These are phyloP conservation scores for Micromys minutus DNA, from an alignment of 2,113 vertebrate genomes.

Conservation along the genomic window DNA sequence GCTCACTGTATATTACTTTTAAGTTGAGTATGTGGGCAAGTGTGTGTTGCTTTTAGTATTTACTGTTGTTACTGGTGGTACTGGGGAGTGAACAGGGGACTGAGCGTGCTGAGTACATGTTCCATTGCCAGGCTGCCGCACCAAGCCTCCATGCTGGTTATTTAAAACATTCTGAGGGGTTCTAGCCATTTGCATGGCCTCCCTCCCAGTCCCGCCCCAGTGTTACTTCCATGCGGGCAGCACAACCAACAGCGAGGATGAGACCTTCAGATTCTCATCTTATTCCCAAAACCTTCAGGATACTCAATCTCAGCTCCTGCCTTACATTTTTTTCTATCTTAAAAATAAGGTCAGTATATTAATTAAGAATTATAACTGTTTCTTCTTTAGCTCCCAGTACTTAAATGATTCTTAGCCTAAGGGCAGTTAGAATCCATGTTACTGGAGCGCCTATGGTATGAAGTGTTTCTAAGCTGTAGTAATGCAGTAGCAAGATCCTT, in stretches of 20 bases:
- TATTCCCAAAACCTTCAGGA: background rate
- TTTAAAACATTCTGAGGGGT: constrained; percentile 12
- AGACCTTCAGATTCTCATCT: background rate
- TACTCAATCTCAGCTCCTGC: background rate
- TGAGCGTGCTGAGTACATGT: background rate
- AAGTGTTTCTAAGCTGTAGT: background rate
- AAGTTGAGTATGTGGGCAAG: background rate
- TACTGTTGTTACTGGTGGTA: background rate
- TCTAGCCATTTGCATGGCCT: background rate
- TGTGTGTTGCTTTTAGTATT: background rate
- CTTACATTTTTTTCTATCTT: constrained; percentile 22
- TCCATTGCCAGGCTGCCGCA: background rate
- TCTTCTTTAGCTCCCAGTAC: background rate
- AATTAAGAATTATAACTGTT: constrained; percentile 11
- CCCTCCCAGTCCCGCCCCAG: background rate
- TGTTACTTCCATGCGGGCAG: constrained; percentile 8
- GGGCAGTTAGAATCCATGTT: background rate
- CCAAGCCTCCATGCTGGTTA: accelerated
- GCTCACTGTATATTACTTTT: background rate
- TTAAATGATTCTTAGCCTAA: constrained; percentile 7
- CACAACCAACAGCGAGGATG: background rate
- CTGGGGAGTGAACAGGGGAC: background rate
- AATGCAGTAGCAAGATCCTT: background rate
- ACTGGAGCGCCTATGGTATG: background rate
- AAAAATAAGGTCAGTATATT: background rate